These are phyloP conservation scores for Callithrix jacchus DNA, from an alignment of 2,113 vertebrate genomes.

Conservation along the genomic window DNA sequence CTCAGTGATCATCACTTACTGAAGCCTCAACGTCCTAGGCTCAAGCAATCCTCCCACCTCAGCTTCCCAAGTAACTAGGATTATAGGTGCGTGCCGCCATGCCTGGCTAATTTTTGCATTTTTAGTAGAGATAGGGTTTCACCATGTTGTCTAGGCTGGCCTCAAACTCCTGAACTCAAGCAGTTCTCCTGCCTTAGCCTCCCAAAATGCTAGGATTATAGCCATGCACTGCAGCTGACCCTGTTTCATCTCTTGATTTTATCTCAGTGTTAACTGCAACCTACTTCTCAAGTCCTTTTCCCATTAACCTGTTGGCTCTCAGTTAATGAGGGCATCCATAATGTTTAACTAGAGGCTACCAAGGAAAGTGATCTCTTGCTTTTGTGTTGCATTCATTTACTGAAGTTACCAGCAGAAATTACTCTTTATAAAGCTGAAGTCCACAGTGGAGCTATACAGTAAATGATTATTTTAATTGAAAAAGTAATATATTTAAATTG, in stretches of 20 bases:
- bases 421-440: neutral
- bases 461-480: conserved; percentile 22
- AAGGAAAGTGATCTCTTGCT: neutral
- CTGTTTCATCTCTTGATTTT: neutral
- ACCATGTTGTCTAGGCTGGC: no score
- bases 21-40: no score
- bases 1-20: no score
- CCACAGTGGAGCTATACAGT: neutral
- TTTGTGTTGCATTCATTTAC: neutral
- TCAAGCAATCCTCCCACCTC: no score
- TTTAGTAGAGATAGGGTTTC: no score
- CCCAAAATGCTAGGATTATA: no score
- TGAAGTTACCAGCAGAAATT: neutral
- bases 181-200: no score
- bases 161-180: no score
- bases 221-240: no score
- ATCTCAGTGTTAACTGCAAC: neutral
- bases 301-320: neutral
- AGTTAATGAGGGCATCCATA: neutral
- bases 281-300: neutral
- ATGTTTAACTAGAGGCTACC: neutral
- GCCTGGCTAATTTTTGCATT: no score
- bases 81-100: no score
- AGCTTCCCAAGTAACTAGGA: no score
- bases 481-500: neutral